These are phyloP conservation scores for Bubo scandiacus DNA, from an alignment of 2,113 vertebrate species.

Conservation along the genomic window DNA sequence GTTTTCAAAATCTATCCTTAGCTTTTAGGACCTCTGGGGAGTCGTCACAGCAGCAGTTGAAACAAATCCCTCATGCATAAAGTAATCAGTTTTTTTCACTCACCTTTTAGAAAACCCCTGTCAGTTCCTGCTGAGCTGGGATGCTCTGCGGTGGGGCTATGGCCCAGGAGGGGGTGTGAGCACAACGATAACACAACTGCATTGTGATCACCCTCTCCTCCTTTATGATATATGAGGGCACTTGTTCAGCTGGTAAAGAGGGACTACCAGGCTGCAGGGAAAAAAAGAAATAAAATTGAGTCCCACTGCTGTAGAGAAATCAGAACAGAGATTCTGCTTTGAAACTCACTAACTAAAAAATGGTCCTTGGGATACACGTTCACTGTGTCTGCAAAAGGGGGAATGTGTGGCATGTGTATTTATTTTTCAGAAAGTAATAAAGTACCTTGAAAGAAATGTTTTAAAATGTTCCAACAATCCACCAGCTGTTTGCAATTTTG, in stretches of 20 bases:
- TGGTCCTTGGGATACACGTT: background rate
- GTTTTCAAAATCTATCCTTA: background rate
- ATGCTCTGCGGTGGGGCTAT: background rate
- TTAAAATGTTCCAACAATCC: slow-evolving; percentile 39
- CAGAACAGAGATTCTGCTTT: background rate
- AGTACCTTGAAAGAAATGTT: slow-evolving; percentile 56
- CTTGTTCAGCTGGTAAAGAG: background rate
- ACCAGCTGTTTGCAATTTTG: slow-evolving; percentile 68
- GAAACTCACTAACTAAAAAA: background rate
- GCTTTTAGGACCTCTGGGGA: background rate
- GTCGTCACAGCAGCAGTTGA: background rate
- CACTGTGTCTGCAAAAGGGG: background rate
- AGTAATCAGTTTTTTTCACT: background rate
- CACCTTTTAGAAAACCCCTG: background rate
- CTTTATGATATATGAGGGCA: background rate
- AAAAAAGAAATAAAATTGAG: background rate
- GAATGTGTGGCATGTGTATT: slow-evolving; percentile 20
- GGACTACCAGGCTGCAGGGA: background rate
- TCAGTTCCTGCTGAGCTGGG: background rate
- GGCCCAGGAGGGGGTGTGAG: background rate
- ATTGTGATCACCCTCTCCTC: background rate
- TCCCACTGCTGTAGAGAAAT: background rate
- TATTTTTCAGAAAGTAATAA: slow-evolving; percentile 61
- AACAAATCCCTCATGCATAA: background rate
- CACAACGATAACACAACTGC: background rate